Percentiles rank a stretch among this genome's conserved stretches.
phyloP scores from a whole-genome alignment of 1,140 invertebrate genomes.

The Thaumatotibia leucotreta region DNA sequence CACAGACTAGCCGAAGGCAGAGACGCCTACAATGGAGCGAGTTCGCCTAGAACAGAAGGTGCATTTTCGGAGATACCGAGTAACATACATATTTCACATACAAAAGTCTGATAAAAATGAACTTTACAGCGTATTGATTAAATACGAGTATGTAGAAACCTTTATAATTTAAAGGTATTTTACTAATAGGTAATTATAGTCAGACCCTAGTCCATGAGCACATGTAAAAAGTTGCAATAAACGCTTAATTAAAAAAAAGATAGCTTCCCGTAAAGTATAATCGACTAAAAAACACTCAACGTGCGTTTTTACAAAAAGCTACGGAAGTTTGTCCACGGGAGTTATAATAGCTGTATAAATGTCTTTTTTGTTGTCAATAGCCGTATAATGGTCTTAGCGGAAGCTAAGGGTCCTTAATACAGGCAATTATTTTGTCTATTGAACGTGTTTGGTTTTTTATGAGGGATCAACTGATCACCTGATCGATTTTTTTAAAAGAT shows the following conservation, averaged over 20 bases:
- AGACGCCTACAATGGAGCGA: no score
- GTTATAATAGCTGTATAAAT: background rate
- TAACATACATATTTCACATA: no score
- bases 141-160: no score
- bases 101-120: no score
- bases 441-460: background rate
- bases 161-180: no score
- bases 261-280: background rate
- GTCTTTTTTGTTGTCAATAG: background rate
- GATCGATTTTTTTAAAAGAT: background rate
- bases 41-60: no score
- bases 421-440: background rate
- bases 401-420: background rate
- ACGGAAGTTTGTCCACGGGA: background rate
- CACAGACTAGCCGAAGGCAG: no score
- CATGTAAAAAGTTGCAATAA: no score
- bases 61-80: no score
- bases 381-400: background rate
- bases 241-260: background rate
- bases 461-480: background rate
- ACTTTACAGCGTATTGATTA: no score
- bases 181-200: no score
- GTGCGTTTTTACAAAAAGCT: background rate
- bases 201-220: no score
- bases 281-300: background rate